These are phyloP conservation scores for Hemibagrus wyckioides DNA, from an alignment of 2,113 vertebrate species.

Conservation along the genomic window DNA sequence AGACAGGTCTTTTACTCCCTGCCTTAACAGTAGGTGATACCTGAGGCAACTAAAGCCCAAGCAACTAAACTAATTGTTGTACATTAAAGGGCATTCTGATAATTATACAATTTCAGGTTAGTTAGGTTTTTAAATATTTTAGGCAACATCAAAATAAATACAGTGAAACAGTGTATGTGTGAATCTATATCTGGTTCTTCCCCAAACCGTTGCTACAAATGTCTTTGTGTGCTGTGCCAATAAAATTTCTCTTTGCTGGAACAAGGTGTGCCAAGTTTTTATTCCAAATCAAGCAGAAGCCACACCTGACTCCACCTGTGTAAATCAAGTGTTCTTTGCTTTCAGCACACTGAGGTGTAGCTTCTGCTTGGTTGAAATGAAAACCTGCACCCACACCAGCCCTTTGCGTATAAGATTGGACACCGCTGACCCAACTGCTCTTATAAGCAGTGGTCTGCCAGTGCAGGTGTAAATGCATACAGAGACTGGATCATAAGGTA, in stretches of 20 bases:
- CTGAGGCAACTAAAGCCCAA: neutral
- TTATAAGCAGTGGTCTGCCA: neutral
- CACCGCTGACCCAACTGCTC: neutral
- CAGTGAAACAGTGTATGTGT: neutral
- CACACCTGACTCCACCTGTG: too few species aligned
- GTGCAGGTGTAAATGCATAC: neutral
- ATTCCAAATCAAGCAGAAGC: too few species aligned
- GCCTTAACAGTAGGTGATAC: slow-evolving; percentile 19
- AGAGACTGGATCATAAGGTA: neutral
- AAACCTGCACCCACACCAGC: too few species aligned
- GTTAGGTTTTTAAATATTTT: neutral
- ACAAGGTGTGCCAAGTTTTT: neutral
- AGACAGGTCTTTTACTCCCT: neutral
- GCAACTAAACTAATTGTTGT: neutral
- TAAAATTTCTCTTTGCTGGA: neutral
- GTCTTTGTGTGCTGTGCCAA: neutral
- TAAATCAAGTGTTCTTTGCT: too few species aligned
- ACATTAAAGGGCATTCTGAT: neutral
- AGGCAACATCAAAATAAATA: neutral
- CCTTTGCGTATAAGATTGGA: too few species aligned
- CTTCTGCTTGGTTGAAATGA: too few species aligned
- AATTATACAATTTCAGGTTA: neutral
- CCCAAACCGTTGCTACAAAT: neutral
- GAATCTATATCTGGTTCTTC: neutral
- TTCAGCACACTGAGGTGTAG: too few species aligned